These are phyloP conservation scores for Hemaris fuciformis DNA, from an alignment of 2,888 invertebrate genomes.

Conservation along the genomic window DNA sequence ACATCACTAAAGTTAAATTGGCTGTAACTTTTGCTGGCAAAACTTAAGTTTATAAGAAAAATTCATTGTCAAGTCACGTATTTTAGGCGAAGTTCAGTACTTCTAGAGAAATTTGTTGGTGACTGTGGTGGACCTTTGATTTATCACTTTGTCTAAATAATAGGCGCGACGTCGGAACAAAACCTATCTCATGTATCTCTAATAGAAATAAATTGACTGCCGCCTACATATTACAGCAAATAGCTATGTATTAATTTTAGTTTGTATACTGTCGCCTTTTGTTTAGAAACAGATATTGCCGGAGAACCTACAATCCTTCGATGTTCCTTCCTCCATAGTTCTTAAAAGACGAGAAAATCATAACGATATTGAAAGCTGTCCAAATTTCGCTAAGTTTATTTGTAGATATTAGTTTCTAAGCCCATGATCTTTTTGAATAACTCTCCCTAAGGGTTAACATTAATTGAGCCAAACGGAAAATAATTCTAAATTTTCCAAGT, in stretches of 20 bases:
- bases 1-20: conserved; percentile 12
- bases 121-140: conserved; percentile 27
- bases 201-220: conserved; percentile 3
- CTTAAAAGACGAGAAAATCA: no score
- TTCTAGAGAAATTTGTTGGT: conserved; percentile 22
- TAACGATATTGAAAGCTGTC: no score
- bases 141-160: conserved; percentile 23
- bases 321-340: no score
- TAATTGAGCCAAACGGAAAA: no score
- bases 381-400: no score
- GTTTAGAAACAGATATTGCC: no score
- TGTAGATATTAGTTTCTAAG: no score
- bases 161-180: not conserved
- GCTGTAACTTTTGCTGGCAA: conserved; percentile 12
- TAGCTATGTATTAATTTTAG: not conserved
- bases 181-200: not conserved
- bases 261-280: no score
- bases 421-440: no score
- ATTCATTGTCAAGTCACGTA: conserved; percentile 18
- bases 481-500: no score
- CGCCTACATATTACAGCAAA: not conserved
- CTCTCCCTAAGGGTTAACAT: no score
- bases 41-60: conserved; percentile 12
- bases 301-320: no score
- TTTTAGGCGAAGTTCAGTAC: conserved; percentile 14